Evolutionary conservation across 2,797 vertebrate species (phyloP).

Genomic region (Aselliscus stoliczkanus): DNA sequence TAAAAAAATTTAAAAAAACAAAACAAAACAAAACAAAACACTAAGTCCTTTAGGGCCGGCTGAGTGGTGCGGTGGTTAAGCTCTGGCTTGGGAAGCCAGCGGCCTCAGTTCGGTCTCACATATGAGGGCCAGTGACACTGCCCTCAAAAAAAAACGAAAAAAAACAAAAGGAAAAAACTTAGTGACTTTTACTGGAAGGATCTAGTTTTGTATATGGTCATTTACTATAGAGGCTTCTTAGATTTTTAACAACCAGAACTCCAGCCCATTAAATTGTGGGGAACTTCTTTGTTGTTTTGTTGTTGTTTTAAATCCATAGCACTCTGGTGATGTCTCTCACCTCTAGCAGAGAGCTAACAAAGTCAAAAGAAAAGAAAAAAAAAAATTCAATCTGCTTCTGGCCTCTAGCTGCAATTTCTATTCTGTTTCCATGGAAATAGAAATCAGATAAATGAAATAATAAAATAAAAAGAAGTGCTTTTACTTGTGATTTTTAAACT

Average conservation of each 20-base stretch:
- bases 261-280: background rate
- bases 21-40: too few species aligned
- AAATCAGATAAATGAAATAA: constrained; percentile 66
- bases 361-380: constrained; percentile 41
- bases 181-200: background rate
- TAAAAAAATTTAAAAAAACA: too few species aligned
- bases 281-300: background rate
- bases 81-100: too few species aligned
- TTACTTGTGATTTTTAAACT: background rate
- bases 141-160: too few species aligned
- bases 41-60: too few species aligned
- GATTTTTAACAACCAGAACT: background rate
- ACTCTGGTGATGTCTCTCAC: background rate
- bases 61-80: too few species aligned
- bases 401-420: constrained; percentile 41
- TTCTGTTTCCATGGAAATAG: constrained; percentile 66
- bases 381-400: constrained; percentile 44
- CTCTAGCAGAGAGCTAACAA: constrained; percentile 14
- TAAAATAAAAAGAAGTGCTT: constrained; percentile 42
- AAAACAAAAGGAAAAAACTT: too few species aligned
- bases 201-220: background rate
- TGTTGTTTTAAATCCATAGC: background rate
- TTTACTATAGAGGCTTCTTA: background rate
- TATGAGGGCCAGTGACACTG: too few species aligned
- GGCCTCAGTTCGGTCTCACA: too few species aligned